These are phyloP conservation scores for Pterostichus niger DNA, from an alignment of 2,888 invertebrate genomes.

Conservation along the genomic window DNA sequence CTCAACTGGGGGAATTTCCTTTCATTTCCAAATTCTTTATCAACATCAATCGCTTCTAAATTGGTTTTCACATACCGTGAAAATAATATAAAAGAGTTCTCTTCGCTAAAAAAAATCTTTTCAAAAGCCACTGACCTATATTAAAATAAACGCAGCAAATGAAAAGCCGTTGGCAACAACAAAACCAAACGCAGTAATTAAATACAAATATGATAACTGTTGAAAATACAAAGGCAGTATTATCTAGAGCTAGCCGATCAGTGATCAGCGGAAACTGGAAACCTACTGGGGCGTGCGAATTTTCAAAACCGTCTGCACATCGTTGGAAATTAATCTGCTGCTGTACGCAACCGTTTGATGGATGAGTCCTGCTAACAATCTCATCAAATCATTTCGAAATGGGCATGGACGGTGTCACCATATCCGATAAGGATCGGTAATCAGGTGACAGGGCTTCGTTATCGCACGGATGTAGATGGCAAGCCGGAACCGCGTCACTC, in stretches of 20 bases:
- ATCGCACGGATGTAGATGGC: slow-evolving; percentile 65
- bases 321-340: slow-evolving; percentile 60
- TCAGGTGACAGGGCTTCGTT: slow-evolving; percentile 66
- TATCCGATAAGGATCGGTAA: slow-evolving; percentile 66
- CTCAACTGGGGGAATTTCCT: slow-evolving; percentile 45
- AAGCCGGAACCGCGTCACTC: slow-evolving; percentile 51
- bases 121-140: slow-evolving; percentile 41
- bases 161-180: slow-evolving; percentile 22
- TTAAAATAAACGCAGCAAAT: slow-evolving; percentile 43
- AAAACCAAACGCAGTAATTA: slow-evolving; percentile 18
- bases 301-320: slow-evolving; percentile 64
- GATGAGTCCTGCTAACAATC: slow-evolving; percentile 64
- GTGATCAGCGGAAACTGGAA: slow-evolving; percentile 35
- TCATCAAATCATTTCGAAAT: slow-evolving; percentile 58
- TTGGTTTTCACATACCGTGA: slow-evolving; percentile 61
- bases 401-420: slow-evolving; percentile 58
- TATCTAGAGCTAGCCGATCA: slow-evolving; percentile 10
- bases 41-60: slow-evolving; percentile 61
- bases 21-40: slow-evolving; percentile 64
- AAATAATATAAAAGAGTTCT: slow-evolving; percentile 55
- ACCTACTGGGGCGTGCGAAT: slow-evolving; percentile 53
- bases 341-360: slow-evolving; percentile 52
- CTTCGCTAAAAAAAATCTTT: slow-evolving; percentile 32
- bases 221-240: background rate
- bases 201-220: slow-evolving; percentile 18